Evolutionary conservation across 2,888 invertebrate genomes (phyloP), one percentile per base, ranked within the genome.

Genomic region (Hirtodrosophila alboralis): DNA sequence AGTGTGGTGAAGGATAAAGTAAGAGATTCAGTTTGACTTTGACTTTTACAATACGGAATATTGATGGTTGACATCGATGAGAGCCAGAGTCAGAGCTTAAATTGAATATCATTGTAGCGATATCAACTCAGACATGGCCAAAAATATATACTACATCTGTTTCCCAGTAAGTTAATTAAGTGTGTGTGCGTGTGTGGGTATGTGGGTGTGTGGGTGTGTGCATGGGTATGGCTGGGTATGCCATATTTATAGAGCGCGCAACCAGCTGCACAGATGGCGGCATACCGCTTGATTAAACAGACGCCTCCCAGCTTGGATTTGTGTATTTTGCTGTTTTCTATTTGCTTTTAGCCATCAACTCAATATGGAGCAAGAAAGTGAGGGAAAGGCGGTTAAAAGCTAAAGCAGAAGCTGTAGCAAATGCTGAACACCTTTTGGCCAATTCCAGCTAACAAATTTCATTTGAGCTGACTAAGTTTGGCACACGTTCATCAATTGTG

Each of bases 281-380:
- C 26, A 38, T 28, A 36, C 58, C 53, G 77, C 75, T 74, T 77
- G 74, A 80, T 80, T 80, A 68, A 64, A 49, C 71, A 66, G 43
- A 61, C 45, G 49, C 48, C 44, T 43, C 26, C 30, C 40, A 48
- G 27, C 37, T 31, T 18, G 33, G 28, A 51, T 54, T 68, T 60
- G 57, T 54, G 56, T 66, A 28, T 48, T 34, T 74, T 40, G 33
- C 43, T 41, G 52, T 54, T 60, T 49, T 43, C 48, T 51, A 18
- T 47, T 63, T 53, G 41, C 43, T 44, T 16, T 48, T 26, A 27
- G 34, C 7, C 37, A 13, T 41, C 27, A 23, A 10, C 8, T 26
- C 9, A 12, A 14, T 7, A n/a, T 7, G 13, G 12, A 12, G 36
- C 10, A 4, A 37, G 18, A 5, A 5, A 3, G 18, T 3, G 5